Conservation (phyloP, 2,888 invertebrate species). For the Eueremaeus valkanovi region DNA sequence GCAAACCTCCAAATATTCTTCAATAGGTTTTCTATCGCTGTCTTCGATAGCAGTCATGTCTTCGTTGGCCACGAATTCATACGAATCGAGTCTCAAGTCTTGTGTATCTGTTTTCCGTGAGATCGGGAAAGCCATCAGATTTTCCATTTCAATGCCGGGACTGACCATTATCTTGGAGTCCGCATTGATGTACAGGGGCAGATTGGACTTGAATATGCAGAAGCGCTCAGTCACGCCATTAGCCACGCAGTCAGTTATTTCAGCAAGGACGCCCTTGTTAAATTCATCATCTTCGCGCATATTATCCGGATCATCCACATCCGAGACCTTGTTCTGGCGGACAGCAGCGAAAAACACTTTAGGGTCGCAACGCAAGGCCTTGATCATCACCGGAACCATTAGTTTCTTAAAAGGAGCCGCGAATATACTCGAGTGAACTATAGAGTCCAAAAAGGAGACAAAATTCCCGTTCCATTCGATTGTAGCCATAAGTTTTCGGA, state of each 20-base stretch:
- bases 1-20: neutral
- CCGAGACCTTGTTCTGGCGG: neutral
- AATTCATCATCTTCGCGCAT: neutral
- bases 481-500: neutral
- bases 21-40: neutral
- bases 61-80: slow-evolving; percentile 7
- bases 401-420: slow-evolving; percentile 70
- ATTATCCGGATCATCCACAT: neutral
- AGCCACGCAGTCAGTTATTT: neutral
- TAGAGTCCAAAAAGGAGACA: slow-evolving; percentile 92
- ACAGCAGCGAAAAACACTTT: slow-evolving; percentile 57
- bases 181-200: neutral
- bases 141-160: slow-evolving; percentile 15
- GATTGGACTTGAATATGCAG: neutral
- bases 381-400: slow-evolving; percentile 83
- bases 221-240: neutral
- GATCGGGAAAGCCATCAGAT: neutral
- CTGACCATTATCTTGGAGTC: neutral
- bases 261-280: neutral
- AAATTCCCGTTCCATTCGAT: slow-evolving; percentile 84
- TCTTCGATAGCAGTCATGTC: neutral
- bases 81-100: neutral
- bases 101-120: neutral
- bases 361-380: slow-evolving; percentile 75
- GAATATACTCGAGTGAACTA: slow-evolving; percentile 87